phyloP scores from a whole-genome alignment of 1,140 invertebrate genomes.

The Zaprionus inermis region DNA sequence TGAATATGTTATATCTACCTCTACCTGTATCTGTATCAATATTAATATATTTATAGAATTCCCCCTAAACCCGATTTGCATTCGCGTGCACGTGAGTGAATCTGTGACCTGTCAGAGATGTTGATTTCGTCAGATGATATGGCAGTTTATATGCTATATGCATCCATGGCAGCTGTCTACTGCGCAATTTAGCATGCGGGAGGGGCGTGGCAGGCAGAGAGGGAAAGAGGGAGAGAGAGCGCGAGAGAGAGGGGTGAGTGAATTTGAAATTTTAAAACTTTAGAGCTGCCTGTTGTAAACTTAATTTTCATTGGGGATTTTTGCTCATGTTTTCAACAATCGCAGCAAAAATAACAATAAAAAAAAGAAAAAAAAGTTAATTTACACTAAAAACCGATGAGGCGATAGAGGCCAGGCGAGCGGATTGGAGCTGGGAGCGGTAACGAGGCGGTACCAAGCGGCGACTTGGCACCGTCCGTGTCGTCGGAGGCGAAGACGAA shows the following conservation, averaged over 20 bases:
- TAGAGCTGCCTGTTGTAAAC: slow-evolving; percentile 11
- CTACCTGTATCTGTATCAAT: not conserved
- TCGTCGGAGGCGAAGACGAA: not conserved
- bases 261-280: slow-evolving; percentile 16
- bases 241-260: not conserved
- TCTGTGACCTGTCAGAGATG: slow-evolving; percentile 18
- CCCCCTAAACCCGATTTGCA: not conserved
- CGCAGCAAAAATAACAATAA: not conserved
- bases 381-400: slow-evolving; percentile 26
- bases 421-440: slow-evolving; percentile 4
- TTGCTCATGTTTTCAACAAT: slow-evolving; percentile 22
- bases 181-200: not conserved
- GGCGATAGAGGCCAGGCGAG: not conserved
- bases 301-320: slow-evolving; percentile 35
- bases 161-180: slow-evolving; percentile 5
- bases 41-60: slow-evolving; percentile 16
- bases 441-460: slow-evolving; percentile 57
- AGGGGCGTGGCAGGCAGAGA: not conserved
- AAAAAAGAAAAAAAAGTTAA: slow-evolving; percentile 9
- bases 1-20: slow-evolving; percentile 4
- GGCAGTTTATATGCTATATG: slow-evolving; percentile 11
- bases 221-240: too few relatives aligned
- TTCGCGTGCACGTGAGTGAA: slow-evolving; percentile 15
- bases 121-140: slow-evolving; percentile 5
- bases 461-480: slow-evolving; percentile 62